These are phyloP conservation scores for Petaurus breviceps DNA, from an alignment of 2,113 vertebrate species.

Conservation along the genomic window DNA sequence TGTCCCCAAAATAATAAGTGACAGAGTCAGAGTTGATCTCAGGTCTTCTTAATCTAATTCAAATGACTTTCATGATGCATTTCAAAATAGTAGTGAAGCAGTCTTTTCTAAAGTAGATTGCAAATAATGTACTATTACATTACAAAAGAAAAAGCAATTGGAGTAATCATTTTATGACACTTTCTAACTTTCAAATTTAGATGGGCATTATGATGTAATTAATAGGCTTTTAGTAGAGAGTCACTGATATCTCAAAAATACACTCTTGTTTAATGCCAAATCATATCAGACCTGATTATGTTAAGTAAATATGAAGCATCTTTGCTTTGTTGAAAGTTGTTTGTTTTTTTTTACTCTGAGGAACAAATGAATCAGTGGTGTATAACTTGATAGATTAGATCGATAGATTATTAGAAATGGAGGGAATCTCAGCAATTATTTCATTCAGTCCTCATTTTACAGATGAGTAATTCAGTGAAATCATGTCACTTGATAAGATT, in stretches of 20 bases:
- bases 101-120: background rate
- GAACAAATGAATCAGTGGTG: background rate
- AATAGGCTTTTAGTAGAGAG: background rate
- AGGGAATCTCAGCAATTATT: background rate
- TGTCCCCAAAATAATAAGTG: background rate
- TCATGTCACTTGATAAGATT: background rate
- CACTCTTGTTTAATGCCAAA: background rate
- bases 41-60: background rate
- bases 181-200: background rate
- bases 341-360: background rate
- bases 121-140: background rate
- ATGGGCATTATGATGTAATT: background rate
- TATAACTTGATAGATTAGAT: background rate
- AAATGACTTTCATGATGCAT: background rate
- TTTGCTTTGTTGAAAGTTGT: background rate
- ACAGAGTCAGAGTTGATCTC: background rate
- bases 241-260: background rate
- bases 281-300: background rate
- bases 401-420: background rate
- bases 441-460: background rate
- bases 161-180: background rate
- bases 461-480: background rate
- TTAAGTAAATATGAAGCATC: background rate
- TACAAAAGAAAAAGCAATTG: background rate
- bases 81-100: background rate